phyloP scores from a whole-genome alignment of 1,140 invertebrate species.

The Eupristina koningsbergeri region DNA sequence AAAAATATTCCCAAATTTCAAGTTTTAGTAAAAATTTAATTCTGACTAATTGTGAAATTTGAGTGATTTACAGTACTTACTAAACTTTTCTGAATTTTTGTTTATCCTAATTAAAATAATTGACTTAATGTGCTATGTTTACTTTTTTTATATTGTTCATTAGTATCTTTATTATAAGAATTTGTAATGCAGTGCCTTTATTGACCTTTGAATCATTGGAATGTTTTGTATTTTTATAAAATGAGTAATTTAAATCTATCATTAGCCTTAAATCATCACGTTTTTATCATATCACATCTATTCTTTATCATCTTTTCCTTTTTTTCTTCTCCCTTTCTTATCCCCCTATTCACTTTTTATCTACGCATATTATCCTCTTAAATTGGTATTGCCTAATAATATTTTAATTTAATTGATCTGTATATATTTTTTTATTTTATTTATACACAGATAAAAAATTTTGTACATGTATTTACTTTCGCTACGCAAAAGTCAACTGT shows the following conservation, averaged over 20 bases:
- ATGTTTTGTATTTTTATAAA: slow-evolving; percentile 40
- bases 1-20: slow-evolving; percentile 66
- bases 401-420: slow-evolving; percentile 48
- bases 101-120: slow-evolving; percentile 47
- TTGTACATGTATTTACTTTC: slow-evolving; percentile 45
- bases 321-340: not conserved
- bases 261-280: slow-evolving; percentile 32
- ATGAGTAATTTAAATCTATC: slow-evolving; percentile 46
- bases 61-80: slow-evolving; percentile 31
- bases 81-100: slow-evolving; percentile 41
- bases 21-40: slow-evolving; percentile 49
- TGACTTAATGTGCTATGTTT: slow-evolving; percentile 51
- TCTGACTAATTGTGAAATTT: slow-evolving; percentile 20
- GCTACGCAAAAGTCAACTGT: slow-evolving; percentile 48
- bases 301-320: slow-evolving; percentile 53
- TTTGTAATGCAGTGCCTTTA: slow-evolving; percentile 51
- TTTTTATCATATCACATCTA: too few relatives aligned
- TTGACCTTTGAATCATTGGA: slow-evolving; percentile 47
- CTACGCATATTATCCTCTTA: slow-evolving; percentile 39
- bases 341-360: slow-evolving; percentile 51
- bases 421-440: slow-evolving; percentile 49
- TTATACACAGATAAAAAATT: slow-evolving; percentile 44
- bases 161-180: slow-evolving; percentile 45
- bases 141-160: slow-evolving; percentile 53
- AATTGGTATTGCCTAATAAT: slow-evolving; percentile 37